phyloP scores from a whole-genome alignment of 2,113 vertebrate species.

The Xyrauchen texanus region DNA sequence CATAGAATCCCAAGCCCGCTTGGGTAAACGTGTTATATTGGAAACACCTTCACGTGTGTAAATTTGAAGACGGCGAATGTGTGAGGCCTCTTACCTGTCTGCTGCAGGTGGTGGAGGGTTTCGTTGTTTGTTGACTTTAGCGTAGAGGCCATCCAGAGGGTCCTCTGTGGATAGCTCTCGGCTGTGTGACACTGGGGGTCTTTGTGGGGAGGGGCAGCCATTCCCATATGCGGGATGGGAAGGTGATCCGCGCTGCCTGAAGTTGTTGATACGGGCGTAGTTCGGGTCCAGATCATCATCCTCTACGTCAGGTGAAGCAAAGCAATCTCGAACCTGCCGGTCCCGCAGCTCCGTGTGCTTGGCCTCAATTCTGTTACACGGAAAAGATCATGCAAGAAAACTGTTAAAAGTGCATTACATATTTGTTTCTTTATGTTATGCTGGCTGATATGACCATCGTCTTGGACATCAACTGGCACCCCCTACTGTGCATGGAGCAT shows the following conservation, averaged over 20 bases:
- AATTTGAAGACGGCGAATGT: neutral
- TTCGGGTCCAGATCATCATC: constrained; percentile 94
- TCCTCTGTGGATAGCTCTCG: constrained; percentile 78
- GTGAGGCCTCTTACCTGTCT: constrained; percentile 82
- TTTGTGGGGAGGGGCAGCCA: constrained; percentile 43
- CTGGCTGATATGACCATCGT: no score
- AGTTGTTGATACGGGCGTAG: constrained; percentile 92
- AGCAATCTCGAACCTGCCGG: constrained; percentile 73
- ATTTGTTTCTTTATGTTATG: no score
- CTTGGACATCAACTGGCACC: no score
- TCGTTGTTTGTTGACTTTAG: constrained; percentile 93
- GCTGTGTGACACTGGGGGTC: constrained; percentile 63
- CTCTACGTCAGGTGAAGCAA: constrained; percentile 80
- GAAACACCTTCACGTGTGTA: neutral
- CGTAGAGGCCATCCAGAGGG: constrained; percentile 88
- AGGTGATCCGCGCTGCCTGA: constrained; percentile 77
- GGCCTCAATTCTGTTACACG: constrained; percentile 82
- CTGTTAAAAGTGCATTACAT: no score
- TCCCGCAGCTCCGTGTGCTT: constrained; percentile 88
- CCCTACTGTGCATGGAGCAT: no score
- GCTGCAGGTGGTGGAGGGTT: constrained; percentile 70
- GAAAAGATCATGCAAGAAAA: constrained; percentile 9
- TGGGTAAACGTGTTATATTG: neutral
- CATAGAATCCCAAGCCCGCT: no score
- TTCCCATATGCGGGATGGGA: constrained; percentile 54